Evolutionary conservation across 1,140 invertebrate genomes (phyloP).

Genomic region (Diuraphis noxia): DNA sequence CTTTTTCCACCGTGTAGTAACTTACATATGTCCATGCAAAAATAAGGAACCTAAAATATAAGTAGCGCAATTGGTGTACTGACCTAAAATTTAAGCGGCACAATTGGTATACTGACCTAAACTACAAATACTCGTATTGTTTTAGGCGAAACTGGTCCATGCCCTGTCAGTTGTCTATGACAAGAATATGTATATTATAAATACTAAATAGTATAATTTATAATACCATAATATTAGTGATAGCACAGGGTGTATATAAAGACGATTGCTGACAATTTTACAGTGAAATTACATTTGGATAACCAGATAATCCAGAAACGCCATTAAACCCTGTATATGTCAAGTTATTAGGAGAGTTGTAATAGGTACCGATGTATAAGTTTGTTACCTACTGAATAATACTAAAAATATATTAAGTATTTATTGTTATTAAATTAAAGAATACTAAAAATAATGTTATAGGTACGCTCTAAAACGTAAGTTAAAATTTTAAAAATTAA

Average conservation of each 20-base stretch:
- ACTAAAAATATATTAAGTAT: not conserved
- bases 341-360: not conserved
- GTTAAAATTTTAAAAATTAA: not conserved
- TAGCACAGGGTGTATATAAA: not conserved
- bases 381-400: not conserved
- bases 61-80: too few species aligned
- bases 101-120: too few species aligned
- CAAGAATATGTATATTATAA: not conserved
- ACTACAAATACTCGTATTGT: too few species aligned
- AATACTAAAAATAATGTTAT: not conserved
- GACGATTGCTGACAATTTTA: not conserved
- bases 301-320: not conserved
- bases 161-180: too few species aligned
- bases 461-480: not conserved
- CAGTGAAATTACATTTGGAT: not conserved
- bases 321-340: not conserved
- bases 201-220: too few species aligned
- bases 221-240: not conserved
- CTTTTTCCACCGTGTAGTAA: too few species aligned
- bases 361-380: not conserved
- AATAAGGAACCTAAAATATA: too few species aligned
- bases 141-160: too few species aligned
- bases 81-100: too few species aligned
- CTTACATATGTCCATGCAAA: too few species aligned
- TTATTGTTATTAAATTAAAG: not conserved